Percentiles rank a stretch among this genome's conserved stretches.
Evolutionary conservation across 2,113 vertebrate species (phyloP).

Genomic region (Aspidoscelis tigris): DNA sequence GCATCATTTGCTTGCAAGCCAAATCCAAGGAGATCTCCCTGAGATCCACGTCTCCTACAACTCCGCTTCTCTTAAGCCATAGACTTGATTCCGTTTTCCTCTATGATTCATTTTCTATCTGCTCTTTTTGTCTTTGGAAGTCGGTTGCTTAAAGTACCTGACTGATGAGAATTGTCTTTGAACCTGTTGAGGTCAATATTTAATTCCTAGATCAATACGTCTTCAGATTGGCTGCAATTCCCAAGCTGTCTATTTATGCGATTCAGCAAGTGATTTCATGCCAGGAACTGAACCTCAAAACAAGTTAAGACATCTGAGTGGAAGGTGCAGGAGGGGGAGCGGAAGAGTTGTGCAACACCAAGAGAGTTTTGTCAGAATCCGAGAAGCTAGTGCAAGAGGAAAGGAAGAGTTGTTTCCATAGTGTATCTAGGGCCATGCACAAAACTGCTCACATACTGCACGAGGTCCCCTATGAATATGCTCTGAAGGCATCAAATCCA

Average conservation of each 20-base stretch:
- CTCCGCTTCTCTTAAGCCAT: neutral
- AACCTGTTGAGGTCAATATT: slow-evolving; percentile 47
- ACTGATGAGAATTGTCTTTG: slow-evolving; percentile 26
- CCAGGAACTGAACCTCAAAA: slow-evolving; percentile 8
- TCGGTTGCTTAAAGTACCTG: slow-evolving; percentile 11
- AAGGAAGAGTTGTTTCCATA: too few species aligned
- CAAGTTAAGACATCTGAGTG: slow-evolving; percentile 1
- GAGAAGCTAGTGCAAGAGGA: neutral
- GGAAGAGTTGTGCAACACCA: slow-evolving; percentile 14
- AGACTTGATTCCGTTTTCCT: neutral
- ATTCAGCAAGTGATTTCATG: neutral
- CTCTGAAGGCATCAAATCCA: too few species aligned
- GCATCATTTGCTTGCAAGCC: neutral
- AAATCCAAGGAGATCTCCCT: too few species aligned
- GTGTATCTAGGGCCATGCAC: too few species aligned
- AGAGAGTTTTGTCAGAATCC: neutral
- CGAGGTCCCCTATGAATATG: neutral
- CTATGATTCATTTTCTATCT: neutral
- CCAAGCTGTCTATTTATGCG: neutral
- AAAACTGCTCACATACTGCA: neutral
- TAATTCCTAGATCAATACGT: slow-evolving; percentile 38
- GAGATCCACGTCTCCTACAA: too few species aligned
- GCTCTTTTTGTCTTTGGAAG: slow-evolving; percentile 19
- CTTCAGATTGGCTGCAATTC: neutral
- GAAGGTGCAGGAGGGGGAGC: neutral